These are phyloP conservation scores for Enteromius afrohamiltoni DNA, from an alignment of 2,797 vertebrate species.

Conservation along the genomic window DNA sequence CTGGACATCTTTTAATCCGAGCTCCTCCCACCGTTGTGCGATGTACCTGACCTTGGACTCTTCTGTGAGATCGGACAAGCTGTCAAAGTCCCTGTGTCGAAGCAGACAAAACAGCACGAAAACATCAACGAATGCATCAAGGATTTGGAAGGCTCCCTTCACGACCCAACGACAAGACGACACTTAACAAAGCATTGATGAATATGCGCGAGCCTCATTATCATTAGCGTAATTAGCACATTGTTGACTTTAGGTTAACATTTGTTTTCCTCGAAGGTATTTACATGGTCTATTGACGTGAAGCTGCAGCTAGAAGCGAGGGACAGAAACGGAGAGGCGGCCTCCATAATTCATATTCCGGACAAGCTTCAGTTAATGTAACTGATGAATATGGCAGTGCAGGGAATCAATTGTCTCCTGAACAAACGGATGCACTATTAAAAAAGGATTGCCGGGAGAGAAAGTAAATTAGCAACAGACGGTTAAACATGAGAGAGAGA, in stretches of 20 bases:
- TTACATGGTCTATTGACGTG: conserved; percentile 53
- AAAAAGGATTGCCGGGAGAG: conserved; percentile 69
- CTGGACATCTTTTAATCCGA: conserved; percentile 85
- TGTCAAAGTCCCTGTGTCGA: conserved; percentile 78
- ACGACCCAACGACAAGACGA: conserved; percentile 20
- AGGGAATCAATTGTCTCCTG: conserved; percentile 76
- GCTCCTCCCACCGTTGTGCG: conserved; percentile 83
- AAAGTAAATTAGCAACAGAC: conserved; percentile 68
- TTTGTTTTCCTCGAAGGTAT: conserved; percentile 53
- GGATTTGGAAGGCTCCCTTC: conserved; percentile 20
- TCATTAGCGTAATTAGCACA: conserved; percentile 57
- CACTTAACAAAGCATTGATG: conserved; percentile 51
- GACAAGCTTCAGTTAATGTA: conserved; percentile 73
- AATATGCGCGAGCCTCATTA: conserved; percentile 53
- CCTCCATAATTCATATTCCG: conserved; percentile 64
- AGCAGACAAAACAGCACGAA: background rate
- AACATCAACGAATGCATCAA: conserved; percentile 16
- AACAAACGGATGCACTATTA: conserved; percentile 76
- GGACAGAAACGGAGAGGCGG: conserved; percentile 67
- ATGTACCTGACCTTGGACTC: conserved; percentile 78
- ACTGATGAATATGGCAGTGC: conserved; percentile 73
- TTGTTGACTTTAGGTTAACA: conserved; percentile 58
- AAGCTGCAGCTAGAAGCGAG: conserved; percentile 39
- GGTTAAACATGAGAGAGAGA: conserved; percentile 52
- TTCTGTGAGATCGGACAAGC: conserved; percentile 74